Conservation (phyloP, 2,113 vertebrate genomes). For the Gracilinanus agilis region DNA sequence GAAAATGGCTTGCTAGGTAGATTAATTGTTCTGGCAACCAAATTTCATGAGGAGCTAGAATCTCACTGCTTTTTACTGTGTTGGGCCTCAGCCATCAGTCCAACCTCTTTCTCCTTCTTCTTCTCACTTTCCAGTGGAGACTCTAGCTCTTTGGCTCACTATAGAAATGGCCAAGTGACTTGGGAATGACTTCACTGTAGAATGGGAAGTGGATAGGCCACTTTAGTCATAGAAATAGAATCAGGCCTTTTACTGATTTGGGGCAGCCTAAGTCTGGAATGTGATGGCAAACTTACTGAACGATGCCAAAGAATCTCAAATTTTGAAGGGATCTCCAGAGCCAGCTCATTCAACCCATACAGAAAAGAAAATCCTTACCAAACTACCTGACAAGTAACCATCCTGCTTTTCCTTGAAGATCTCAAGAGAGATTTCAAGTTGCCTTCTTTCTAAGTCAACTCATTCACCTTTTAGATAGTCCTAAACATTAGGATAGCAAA, state of each 20-base stretch:
- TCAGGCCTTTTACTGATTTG: background rate
- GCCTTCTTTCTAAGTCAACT: background rate
- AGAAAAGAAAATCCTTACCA: background rate
- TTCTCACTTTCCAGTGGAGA: background rate
- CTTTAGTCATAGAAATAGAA: background rate
- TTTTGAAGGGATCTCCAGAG: background rate
- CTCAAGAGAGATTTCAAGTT: background rate
- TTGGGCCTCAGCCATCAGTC: background rate
- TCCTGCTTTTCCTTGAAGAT: background rate
- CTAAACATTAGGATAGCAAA: background rate
- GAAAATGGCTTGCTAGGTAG: fast-evolving
- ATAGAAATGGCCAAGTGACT: background rate
- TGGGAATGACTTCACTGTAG: background rate
- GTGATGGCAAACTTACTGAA: background rate
- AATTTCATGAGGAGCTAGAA: background rate
- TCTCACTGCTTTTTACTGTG: background rate
- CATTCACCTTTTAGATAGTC: background rate
- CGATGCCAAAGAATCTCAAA: background rate
- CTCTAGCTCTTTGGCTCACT: background rate
- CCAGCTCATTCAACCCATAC: background rate
- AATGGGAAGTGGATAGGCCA: background rate
- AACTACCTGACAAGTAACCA: background rate
- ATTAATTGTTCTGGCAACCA: background rate
- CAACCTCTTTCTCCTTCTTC: background rate
- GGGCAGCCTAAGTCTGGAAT: background rate